Evolutionary conservation across 2,888 invertebrate species (phyloP).

Genomic region (Nemoura dubitans): DNA sequence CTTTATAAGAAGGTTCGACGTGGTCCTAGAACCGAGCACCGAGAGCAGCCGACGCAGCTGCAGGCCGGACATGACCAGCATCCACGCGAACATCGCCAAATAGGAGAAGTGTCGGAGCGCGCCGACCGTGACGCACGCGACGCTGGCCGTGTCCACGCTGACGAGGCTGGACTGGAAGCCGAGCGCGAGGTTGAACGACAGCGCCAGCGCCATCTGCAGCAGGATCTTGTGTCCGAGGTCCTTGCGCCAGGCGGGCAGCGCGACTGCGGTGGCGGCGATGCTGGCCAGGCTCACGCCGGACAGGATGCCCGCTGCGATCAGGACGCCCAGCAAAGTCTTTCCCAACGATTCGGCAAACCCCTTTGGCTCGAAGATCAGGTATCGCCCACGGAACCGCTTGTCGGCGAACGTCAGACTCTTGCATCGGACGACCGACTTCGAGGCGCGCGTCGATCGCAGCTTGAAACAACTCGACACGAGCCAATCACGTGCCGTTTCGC

Average conservation of each 20-base stretch:
- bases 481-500: too few relatives aligned
- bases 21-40: neutral
- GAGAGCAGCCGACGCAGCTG: neutral
- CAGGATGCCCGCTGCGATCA: neutral
- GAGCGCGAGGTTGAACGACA: neutral
- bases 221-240: neutral
- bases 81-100: slow-evolving; percentile 3
- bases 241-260: neutral
- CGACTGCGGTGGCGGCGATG: neutral
- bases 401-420: too few relatives aligned
- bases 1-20: neutral
- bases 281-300: neutral
- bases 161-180: neutral
- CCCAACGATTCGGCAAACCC: too few relatives aligned
- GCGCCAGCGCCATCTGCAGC: neutral
- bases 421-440: too few relatives aligned
- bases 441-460: too few relatives aligned
- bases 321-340: neutral
- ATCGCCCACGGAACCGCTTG: too few relatives aligned
- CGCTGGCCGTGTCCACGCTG: neutral
- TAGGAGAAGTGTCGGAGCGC: neutral
- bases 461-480: too few relatives aligned
- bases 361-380: too few relatives aligned
- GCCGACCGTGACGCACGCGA: neutral
- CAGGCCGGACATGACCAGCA: neutral